phyloP scores from a whole-genome alignment of 2,888 invertebrate species.

The Scaptomyza cyrtandrae region DNA sequence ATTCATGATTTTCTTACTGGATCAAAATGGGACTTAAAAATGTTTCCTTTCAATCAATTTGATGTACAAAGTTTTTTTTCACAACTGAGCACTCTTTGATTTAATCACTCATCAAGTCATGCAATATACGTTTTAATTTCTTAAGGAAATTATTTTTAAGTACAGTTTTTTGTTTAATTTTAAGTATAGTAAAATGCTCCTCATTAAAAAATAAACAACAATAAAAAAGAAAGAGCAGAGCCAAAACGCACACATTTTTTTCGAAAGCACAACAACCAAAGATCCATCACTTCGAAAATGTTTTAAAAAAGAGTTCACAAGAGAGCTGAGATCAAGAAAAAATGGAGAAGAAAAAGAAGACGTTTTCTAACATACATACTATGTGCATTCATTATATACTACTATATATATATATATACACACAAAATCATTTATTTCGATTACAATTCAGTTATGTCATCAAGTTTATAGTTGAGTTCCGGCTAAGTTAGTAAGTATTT shows the following conservation, averaged over 20 bases:
- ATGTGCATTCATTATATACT: slow-evolving; percentile 48
- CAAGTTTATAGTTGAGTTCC: slow-evolving; percentile 72
- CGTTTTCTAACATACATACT: slow-evolving; percentile 14
- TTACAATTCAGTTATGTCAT: slow-evolving; percentile 73
- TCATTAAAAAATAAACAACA: slow-evolving; percentile 45
- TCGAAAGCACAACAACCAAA: slow-evolving; percentile 84
- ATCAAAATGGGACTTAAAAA: not conserved
- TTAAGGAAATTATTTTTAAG: slow-evolving; percentile 3
- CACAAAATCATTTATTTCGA: slow-evolving; percentile 59
- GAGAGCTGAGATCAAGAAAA: slow-evolving; percentile 50
- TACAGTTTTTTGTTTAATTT: slow-evolving; percentile 37
- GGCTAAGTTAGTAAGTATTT: slow-evolving; percentile 69
- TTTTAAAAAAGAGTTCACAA: slow-evolving; percentile 43
- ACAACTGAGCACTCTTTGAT: slow-evolving; percentile 34
- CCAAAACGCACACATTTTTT: slow-evolving; percentile 58
- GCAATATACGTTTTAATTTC: slow-evolving; percentile 9
- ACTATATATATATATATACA: slow-evolving; percentile 4
- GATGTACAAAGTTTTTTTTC: slow-evolving; percentile 38
- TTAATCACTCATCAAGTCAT: slow-evolving; percentile 1
- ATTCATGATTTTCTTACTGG: not conserved
- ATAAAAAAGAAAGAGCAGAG: slow-evolving; percentile 67
- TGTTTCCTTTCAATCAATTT: not conserved
- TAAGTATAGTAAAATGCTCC: slow-evolving; percentile 69
- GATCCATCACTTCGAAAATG: slow-evolving; percentile 48
- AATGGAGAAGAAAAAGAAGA: slow-evolving; percentile 1